These are phyloP conservation scores for Apus apus DNA, from an alignment of 2,113 vertebrate genomes.

Conservation along the genomic window DNA sequence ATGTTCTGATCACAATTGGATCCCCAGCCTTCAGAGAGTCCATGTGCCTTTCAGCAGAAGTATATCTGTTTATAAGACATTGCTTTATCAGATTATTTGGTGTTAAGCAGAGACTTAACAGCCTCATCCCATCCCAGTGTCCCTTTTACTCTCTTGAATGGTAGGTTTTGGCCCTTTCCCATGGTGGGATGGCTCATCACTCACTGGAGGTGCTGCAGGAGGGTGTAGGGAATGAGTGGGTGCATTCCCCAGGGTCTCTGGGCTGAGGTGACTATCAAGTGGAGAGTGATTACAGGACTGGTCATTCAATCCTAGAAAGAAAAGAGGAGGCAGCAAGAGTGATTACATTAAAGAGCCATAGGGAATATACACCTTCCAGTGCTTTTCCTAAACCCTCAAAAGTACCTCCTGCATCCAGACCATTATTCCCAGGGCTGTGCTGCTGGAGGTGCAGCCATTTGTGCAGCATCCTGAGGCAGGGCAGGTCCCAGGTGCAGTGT, in stretches of 20 bases:
- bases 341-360: too few relatives aligned
- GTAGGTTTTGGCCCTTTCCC: not conserved
- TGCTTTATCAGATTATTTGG: not conserved
- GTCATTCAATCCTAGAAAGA: not conserved
- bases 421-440: not conserved
- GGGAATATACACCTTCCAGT: not conserved
- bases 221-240: fast-evolving
- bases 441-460: not conserved
- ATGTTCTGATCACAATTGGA: not conserved
- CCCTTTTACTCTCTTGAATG: not conserved
- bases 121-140: not conserved
- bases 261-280: not conserved
- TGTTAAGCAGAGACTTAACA: not conserved
- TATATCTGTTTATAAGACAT: fast-evolving
- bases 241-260: not conserved
- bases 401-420: not conserved
- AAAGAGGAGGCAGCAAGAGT: not conserved
- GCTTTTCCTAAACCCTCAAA: not conserved
- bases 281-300: not conserved
- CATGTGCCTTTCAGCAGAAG: not conserved
- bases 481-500: fast-evolving
- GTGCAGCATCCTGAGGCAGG: not conserved
- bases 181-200: not conserved
- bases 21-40: not conserved
- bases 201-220: not conserved